These are phyloP conservation scores for Anhinga rufa DNA, from an alignment of 2,113 vertebrate genomes.

Conservation along the genomic window DNA sequence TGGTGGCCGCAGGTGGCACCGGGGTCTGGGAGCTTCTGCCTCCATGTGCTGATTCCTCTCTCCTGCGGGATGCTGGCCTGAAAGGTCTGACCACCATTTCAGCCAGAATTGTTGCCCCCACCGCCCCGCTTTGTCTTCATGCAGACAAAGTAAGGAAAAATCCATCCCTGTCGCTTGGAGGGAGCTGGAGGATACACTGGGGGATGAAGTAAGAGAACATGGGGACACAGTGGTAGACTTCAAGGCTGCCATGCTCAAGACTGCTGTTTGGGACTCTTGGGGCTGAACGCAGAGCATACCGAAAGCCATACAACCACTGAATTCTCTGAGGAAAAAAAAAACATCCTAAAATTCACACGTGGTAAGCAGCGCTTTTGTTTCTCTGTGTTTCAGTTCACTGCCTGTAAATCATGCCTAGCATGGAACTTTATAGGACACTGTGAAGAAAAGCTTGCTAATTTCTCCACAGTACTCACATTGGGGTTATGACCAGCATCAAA, in stretches of 20 bases:
- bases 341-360: neutral
- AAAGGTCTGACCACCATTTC: neutral
- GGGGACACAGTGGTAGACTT: neutral
- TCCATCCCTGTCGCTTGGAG: neutral
- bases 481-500: neutral
- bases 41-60: neutral
- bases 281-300: neutral
- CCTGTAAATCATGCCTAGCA: neutral
- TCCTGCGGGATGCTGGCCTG: neutral
- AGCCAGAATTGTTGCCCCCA: neutral
- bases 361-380: neutral
- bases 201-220: neutral
- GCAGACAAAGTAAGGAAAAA: neutral
- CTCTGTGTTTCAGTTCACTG: neutral
- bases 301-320: neutral
- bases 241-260: neutral
- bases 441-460: neutral
- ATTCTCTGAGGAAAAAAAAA: neutral
- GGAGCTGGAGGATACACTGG: neutral
- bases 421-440: neutral
- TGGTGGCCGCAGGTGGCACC: rapidly evolving
- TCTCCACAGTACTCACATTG: neutral
- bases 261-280: neutral
- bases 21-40: neutral
- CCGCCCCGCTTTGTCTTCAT: neutral